Base-by-base conservation (phyloP, 2,888 invertebrate genomes). In the Dryobota labecula region DNA sequence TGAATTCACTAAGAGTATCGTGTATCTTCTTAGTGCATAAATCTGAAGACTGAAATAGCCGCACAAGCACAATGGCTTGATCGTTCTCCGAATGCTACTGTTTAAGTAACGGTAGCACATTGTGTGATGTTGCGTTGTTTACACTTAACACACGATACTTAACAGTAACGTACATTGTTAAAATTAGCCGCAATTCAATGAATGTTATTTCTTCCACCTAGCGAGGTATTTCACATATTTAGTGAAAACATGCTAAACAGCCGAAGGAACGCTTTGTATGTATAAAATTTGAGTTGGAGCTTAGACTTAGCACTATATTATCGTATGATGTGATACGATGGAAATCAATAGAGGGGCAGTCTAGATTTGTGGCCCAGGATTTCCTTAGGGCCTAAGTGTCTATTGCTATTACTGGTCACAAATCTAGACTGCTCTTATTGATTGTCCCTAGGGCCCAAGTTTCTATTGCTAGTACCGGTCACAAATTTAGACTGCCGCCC, bases 91-190 rank as follows among this genome's bases (percentile, higher is more conserved):
- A 92, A 92, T 86, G 83, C 76, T 83, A 81, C 84, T 91, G 92
- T 93, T 91, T 91, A 88, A 86, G 86, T 89, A 92, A 91, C 90
- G 86, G 87, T 84, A 85, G 79, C 82, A 88, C 89, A 92, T 91
- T 93, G 92, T 93, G 86, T 86, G 85, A 79, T 88, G 86, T 85
- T 83, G 81, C 86, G 74, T 82, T 93, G 92, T 94, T 93, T 93
- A 93, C 90, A 89, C 87, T 90, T 89, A 89, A 84, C 90, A 85
- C 86, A 83, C 86, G 85, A 86, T 87, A 86, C 87, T 86, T 87
- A 90, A 91, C 91, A 88, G 89, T 90, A 88, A 87, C 89, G 87
- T 88, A 87, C 90, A 90, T 90, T 92, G 92, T 92, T 92, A 91
- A 92, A 91, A 90, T 92, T 91, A 91, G 89, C 91, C 89, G 86